phyloP scores from a whole-genome alignment of 2,888 invertebrate species.

The Macrophya alboannulata region DNA sequence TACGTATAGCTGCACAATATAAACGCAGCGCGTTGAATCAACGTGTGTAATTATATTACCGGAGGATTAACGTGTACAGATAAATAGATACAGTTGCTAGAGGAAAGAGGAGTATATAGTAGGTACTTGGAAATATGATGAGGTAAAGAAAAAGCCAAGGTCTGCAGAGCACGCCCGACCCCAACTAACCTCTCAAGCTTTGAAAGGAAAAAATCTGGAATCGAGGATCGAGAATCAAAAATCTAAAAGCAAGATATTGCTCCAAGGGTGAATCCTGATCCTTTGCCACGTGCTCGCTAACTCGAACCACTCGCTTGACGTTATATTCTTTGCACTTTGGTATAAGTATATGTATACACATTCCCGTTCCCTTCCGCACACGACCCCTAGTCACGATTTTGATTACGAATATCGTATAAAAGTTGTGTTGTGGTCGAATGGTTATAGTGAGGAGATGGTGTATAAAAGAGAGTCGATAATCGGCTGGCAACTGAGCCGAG shows the following conservation, averaged over 20 bases:
- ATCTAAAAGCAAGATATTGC: slow-evolving; percentile 54
- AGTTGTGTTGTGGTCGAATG: slow-evolving; percentile 21
- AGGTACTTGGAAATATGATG: slow-evolving; percentile 18
- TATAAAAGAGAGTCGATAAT: slow-evolving; percentile 60
- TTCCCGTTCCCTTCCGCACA: slow-evolving; percentile 67
- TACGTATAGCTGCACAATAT: background rate
- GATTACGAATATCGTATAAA: slow-evolving; percentile 67
- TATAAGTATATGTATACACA: background rate
- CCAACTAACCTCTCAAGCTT: slow-evolving; percentile 70
- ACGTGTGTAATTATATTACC: background rate
- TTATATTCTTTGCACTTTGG: slow-evolving; percentile 21
- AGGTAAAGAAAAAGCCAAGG: slow-evolving; percentile 32
- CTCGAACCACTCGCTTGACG: background rate
- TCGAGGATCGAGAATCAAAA: slow-evolving; percentile 71
- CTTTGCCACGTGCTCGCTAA: background rate
- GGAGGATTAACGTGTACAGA: background rate
- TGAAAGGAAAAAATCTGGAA: slow-evolving; percentile 54
- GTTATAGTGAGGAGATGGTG: slow-evolving; percentile 1
- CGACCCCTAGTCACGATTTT: slow-evolving; percentile 71
- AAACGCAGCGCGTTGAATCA: background rate
- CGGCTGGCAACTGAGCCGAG: slow-evolving; percentile 56
- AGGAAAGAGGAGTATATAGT: background rate
- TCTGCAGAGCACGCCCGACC: slow-evolving; percentile 63
- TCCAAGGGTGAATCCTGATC: background rate
- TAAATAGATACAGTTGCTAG: background rate